Base-by-base conservation (phyloP, 2,888 invertebrate species). In the Pilophorus perplexus region DNA sequence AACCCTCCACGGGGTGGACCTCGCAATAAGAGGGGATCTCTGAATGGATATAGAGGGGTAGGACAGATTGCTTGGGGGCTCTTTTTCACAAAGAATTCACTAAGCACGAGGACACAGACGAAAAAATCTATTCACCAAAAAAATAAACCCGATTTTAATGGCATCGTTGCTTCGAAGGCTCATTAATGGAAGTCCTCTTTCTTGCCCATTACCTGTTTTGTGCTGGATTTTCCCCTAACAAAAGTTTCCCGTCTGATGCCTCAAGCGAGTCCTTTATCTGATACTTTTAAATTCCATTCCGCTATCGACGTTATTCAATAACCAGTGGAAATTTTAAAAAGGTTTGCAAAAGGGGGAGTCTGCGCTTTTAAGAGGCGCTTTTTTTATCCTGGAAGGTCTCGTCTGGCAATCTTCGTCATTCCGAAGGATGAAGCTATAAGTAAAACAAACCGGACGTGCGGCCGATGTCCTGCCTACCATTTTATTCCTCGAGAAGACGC, bases 61-160 rank as follows among this genome's bases (percentile, higher is more conserved):
- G 27, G 16, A 46, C 44, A 33, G 25, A 38, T 48, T 44, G 62
- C 44, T 62, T 28, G 23, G 59, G 59, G 59, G 59, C 22, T 25
- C 40, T 27, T 25, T 42, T 48, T 62, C 44, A 46, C 44, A 46
- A 62, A 62, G 48, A 62, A 62, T 44, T 27, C 46, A 20, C 52
- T 5, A 16, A 48, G 12, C 27, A n/a, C 23, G 22, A 23, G 14
- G 48, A 62, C 20, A 14, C 25, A 33, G 33, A 22, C 28, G 37
- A 16, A 38, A 33, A 27, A 52, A 22, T 12, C 6, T 33, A 33
- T 33, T 8, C 33, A 52, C 42, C 5, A 42, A 12, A 40, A 42
- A 42, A 59, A 40, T 42, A 42, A 20, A 55, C 37, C 6, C 42
- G 40, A 1, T 42, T 59, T 40, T 42, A 59, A 59, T 59, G 59